Evolutionary conservation across 2,888 invertebrate genomes (phyloP).

Genomic region (Leucoma salicis): DNA sequence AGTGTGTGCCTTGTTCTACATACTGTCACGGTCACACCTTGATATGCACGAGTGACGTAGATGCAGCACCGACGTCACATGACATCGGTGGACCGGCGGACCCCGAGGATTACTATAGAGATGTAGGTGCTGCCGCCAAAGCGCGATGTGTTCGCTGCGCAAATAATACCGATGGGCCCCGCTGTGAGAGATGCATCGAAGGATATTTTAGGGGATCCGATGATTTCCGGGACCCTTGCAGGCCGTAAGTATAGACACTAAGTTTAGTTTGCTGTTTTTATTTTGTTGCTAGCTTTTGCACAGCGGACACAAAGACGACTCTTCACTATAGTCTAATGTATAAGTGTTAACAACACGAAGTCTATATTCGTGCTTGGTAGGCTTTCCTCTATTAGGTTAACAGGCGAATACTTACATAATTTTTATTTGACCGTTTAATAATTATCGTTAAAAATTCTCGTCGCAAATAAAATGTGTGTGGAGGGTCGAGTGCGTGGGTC

Average conservation of each 20-base stretch:
- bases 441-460: no score
- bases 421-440: no score
- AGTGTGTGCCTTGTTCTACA: slow-evolving; percentile 93
- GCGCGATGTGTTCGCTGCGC: slow-evolving; percentile 93
- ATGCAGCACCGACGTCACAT: slow-evolving; percentile 59
- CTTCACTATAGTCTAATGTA: no score
- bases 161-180: slow-evolving; percentile 90
- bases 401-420: no score
- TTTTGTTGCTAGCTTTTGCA: no score
- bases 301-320: no score
- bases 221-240: slow-evolving; percentile 88
- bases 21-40: slow-evolving; percentile 95
- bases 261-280: no score
- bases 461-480: no score
- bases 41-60: slow-evolving; percentile 87
- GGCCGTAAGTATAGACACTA: slow-evolving; percentile 82
- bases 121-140: slow-evolving; percentile 71
- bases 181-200: slow-evolving; percentile 90
- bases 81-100: slow-evolving; percentile 80
- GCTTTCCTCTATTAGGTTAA: no score
- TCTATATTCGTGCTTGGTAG: no score
- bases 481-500: no score
- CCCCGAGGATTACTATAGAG: slow-evolving; percentile 84
- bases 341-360: no score
- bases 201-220: slow-evolving; percentile 90